These are phyloP conservation scores for Coenonympha arcania DNA, from an alignment of 2,888 invertebrate species.

Conservation along the genomic window DNA sequence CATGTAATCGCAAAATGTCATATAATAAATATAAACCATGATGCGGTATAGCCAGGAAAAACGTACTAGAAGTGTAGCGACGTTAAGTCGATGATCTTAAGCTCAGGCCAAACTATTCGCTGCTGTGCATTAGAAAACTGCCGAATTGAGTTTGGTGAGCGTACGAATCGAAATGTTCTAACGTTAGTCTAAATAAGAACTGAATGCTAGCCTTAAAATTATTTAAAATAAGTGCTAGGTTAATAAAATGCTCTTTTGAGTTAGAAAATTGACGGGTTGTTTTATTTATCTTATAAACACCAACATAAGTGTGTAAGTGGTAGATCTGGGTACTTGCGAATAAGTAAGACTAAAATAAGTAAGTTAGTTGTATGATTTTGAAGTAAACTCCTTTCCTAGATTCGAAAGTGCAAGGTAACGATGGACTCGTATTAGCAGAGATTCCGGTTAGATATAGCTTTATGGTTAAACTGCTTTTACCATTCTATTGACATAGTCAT, in stretches of 20 bases:
- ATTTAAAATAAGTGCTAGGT: conserved; percentile 70
- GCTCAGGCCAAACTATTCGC: conserved; percentile 14
- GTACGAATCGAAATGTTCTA: conserved; percentile 41
- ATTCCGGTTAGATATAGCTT: too few species aligned
- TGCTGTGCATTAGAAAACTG: not conserved
- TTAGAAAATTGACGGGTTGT: conserved; percentile 63
- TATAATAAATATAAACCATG: too few species aligned
- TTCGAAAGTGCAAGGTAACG: too few species aligned
- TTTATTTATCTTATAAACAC: conserved; percentile 54
- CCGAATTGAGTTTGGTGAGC: conserved; percentile 32
- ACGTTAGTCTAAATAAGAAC: conserved; percentile 67
- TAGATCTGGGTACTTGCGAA: too few species aligned
- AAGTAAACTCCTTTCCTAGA: too few species aligned
- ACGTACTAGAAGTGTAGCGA: conserved; percentile 21
- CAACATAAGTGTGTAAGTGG: too few species aligned
- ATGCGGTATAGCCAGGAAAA: conserved; percentile 17
- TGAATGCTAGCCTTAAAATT: conserved; percentile 72
- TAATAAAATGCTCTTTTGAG: conserved; percentile 73
- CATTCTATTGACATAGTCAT: too few species aligned
- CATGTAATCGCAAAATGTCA: too few species aligned
- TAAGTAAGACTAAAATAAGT: too few species aligned
- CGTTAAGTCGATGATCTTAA: conserved; percentile 12
- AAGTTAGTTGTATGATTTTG: too few species aligned
- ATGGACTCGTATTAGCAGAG: too few species aligned
- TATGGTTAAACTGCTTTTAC: too few species aligned